Conservation (phyloP, 2,888 invertebrate genomes). For the Lasioglossum pauxillum region DNA sequence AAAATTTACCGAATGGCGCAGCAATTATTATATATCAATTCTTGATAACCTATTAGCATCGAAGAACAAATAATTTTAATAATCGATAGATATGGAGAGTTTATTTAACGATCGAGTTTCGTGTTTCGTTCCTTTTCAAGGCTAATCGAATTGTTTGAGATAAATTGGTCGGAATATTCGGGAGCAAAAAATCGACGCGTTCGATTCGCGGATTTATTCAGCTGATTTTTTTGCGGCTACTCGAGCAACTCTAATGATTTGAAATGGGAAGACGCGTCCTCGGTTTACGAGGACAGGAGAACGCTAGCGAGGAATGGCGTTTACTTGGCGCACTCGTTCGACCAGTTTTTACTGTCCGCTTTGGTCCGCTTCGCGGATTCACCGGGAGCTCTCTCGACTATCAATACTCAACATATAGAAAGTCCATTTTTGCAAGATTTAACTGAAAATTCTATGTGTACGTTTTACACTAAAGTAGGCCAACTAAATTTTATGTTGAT, state of each 20-base stretch:
- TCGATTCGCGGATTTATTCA: background rate
- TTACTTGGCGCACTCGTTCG: constrained; percentile 63
- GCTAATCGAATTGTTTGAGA: background rate
- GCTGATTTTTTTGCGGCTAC: background rate
- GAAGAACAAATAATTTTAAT: background rate
- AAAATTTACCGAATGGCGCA: background rate
- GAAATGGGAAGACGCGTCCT: constrained; percentile 51
- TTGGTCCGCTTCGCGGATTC: constrained; percentile 51
- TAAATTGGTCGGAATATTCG: background rate
- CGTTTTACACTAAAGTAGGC: background rate
- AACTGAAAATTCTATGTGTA: background rate
- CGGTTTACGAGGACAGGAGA: constrained; percentile 64
- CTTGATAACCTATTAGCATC: background rate
- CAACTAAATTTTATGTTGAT: background rate
- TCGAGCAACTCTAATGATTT: constrained; percentile 24
- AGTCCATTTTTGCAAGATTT: constrained; percentile 32
- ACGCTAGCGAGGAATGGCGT: constrained; percentile 58
- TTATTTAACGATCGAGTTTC: background rate
- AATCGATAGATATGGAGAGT: background rate
- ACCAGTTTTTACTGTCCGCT: constrained; percentile 61
- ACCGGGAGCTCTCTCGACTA: constrained; percentile 32
- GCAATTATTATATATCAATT: background rate
- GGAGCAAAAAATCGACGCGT: background rate
- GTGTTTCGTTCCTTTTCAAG: background rate
- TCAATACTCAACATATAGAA: background rate